phyloP scores from a whole-genome alignment of 2,888 invertebrate genomes.

The Troides helena region DNA sequence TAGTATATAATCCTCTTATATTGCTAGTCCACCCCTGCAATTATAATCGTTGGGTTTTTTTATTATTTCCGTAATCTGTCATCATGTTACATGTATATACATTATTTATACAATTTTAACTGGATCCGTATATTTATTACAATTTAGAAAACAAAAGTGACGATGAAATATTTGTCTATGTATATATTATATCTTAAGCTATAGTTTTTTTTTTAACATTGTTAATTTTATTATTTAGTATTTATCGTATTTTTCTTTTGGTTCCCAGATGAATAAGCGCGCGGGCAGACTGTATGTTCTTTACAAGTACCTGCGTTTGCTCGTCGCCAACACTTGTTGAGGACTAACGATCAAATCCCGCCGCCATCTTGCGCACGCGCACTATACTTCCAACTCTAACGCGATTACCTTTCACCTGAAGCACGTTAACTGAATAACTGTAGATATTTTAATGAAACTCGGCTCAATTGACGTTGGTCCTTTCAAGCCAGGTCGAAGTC shows the following conservation, averaged over 20 bases:
- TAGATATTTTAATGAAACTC: neutral
- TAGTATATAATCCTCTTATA: too few relatives aligned
- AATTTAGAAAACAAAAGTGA: too few relatives aligned
- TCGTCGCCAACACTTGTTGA: conserved; percentile 43
- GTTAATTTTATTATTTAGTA: conserved; percentile 26
- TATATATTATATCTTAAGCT: too few relatives aligned
- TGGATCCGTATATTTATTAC: too few relatives aligned
- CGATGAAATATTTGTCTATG: too few relatives aligned
- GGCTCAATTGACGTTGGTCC: conserved; percentile 13
- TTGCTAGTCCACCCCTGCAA: too few relatives aligned
- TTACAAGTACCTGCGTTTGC: conserved; percentile 50
- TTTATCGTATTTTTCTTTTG: conserved; percentile 43
- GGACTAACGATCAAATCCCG: conserved; percentile 13
- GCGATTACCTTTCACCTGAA: neutral
- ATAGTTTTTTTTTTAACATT: too few relatives aligned
- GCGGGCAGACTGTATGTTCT: conserved; percentile 45
- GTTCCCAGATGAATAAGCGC: conserved; percentile 58
- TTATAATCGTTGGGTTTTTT: too few relatives aligned
- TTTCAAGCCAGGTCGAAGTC: conserved; percentile 13
- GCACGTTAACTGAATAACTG: neutral
- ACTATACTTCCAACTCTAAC: neutral
- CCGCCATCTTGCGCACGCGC: neutral
- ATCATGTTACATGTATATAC: too few relatives aligned
- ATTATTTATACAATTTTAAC: too few relatives aligned
- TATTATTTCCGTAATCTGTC: too few relatives aligned